Percentiles rank a stretch among this genome's conserved stretches.
phyloP scores from a whole-genome alignment of 92 coral and sea anemone species.

The Chrysogorgia sp. region DNA sequence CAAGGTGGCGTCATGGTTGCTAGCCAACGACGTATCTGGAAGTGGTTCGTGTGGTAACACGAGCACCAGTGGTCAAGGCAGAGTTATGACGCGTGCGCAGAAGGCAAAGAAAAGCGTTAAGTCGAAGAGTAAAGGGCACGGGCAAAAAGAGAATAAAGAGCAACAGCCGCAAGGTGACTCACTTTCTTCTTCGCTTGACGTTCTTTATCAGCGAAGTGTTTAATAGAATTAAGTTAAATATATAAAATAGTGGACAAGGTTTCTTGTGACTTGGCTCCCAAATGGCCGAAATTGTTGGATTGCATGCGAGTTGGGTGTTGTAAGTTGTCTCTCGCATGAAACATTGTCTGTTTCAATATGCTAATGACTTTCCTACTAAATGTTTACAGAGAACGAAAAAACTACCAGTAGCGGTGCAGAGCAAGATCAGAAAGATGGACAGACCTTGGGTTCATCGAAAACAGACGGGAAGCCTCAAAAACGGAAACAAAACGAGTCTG shows the following conservation, averaged over 20 bases:
- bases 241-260: too few relatives aligned
- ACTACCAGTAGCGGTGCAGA: background rate
- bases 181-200: too few relatives aligned
- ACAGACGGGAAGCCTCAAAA: background rate
- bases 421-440: background rate
- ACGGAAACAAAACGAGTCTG: conserved; percentile 2
- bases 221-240: too few relatives aligned
- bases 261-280: too few relatives aligned
- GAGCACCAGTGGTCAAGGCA: background rate
- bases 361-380: background rate
- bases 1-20: conserved; percentile 37
- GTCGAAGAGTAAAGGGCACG: background rate
- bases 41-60: background rate
- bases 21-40: conserved; percentile 8
- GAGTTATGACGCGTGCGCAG: background rate
- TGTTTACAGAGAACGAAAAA: background rate
- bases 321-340: too few relatives aligned
- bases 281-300: too few relatives aligned
- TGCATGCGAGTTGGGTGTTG: too few relatives aligned
- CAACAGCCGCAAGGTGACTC: background rate
- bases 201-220: too few relatives aligned
- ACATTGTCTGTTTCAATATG: background rate
- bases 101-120: background rate
- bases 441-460: background rate
- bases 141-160: background rate